Percentiles rank a stretch among this genome's conserved stretches.
phyloP scores from a whole-genome alignment of 1,140 invertebrate species.

The Pentalonia nigronervosa region DNA sequence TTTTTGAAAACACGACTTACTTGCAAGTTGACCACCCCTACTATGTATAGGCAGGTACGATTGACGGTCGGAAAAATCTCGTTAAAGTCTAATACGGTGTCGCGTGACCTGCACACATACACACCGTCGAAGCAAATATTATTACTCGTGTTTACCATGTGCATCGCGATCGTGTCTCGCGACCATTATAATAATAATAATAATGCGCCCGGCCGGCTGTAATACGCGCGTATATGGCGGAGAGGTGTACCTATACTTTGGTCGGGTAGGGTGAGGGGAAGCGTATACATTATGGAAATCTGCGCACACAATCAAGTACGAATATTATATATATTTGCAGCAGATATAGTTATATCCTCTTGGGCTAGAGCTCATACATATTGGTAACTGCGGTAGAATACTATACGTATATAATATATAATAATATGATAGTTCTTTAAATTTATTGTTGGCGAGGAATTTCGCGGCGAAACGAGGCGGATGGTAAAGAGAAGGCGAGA shows the following conservation, averaged over 20 bases:
- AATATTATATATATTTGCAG: neutral
- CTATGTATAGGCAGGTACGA: neutral
- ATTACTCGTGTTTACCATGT: neutral
- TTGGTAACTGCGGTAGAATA: too few species aligned
- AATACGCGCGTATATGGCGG: neutral
- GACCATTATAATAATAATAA: neutral
- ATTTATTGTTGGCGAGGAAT: neutral
- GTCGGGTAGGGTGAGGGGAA: too few species aligned
- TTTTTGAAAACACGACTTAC: too few species aligned
- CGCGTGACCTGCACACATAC: neutral
- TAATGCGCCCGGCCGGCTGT: neutral
- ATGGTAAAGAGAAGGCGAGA: neutral
- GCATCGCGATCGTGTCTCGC: neutral
- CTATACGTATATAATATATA: too few species aligned
- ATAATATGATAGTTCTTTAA: too few species aligned
- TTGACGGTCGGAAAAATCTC: neutral
- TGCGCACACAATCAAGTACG: constrained; percentile 3
- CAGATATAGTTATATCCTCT: too few species aligned
- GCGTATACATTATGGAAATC: neutral
- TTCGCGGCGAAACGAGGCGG: neutral
- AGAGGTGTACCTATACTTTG: too few species aligned
- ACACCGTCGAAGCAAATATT: neutral
- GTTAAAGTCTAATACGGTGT: neutral
- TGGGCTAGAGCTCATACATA: too few species aligned
- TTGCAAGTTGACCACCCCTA: too few species aligned